A percentile compares a stretch with the other conserved stretches of the same genome.
These are phyloP conservation scores for Hapalemur alaotrensis DNA, from an alignment of 2,797 vertebrate species.

Conservation along the genomic window DNA sequence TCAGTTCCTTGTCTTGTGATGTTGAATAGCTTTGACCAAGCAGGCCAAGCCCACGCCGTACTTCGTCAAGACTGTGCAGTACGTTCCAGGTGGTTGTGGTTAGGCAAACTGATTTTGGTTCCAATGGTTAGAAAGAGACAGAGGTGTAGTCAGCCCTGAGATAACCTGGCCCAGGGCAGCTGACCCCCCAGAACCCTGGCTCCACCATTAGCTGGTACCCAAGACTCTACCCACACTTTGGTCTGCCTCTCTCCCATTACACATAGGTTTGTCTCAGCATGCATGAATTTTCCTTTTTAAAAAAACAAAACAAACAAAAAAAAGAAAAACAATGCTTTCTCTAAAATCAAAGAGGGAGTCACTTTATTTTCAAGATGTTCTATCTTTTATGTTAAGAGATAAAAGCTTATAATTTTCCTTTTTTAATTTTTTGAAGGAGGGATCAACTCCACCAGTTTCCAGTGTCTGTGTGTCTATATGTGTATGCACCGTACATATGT, in stretches of 20 bases:
- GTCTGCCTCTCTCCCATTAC: conserved; percentile 37
- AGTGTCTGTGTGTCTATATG: conserved; percentile 76
- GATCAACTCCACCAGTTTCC: conserved; percentile 77
- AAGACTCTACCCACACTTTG: conserved; percentile 26
- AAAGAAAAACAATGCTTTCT: conserved; percentile 46
- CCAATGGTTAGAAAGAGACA: not conserved
- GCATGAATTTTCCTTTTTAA: not conserved
- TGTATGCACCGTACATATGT: conserved; percentile 79
- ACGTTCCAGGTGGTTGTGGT: not conserved
- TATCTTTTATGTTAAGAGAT: conserved; percentile 68
- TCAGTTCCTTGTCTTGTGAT: not conserved
- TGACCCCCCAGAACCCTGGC: not conserved
- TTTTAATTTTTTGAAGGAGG: conserved; percentile 77
- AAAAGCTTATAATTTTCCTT: conserved; percentile 70
- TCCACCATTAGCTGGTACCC: not conserved
- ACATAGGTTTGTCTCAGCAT: conserved; percentile 43
- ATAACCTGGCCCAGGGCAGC: conserved; percentile 27
- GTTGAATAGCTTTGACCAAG: not conserved
- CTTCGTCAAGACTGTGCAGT: not conserved
- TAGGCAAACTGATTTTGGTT: not conserved
- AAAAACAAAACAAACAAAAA: not conserved
- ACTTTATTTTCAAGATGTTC: conserved; percentile 43
- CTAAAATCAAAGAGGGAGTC: conserved; percentile 45
- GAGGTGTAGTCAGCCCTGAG: not conserved
- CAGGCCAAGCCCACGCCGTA: not conserved